Conservation (phyloP, 2,113 vertebrate genomes). For the Serinus canaria region DNA sequence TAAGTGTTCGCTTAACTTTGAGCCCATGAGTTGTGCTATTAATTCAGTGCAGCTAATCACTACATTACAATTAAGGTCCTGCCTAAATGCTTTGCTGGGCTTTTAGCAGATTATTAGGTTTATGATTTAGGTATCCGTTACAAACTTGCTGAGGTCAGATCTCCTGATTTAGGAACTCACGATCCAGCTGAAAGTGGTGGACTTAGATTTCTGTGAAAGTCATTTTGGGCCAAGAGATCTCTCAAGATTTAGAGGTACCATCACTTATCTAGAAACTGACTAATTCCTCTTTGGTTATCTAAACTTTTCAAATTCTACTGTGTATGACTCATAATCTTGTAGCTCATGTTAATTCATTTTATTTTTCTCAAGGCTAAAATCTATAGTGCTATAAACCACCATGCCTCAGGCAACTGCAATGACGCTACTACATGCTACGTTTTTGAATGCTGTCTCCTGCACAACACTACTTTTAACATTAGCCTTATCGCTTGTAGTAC, state of each 20-base stretch:
- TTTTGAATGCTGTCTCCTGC: not conserved
- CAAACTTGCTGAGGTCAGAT: not conserved
- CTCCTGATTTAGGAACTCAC: not conserved
- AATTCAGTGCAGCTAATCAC: not conserved
- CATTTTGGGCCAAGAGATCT: not conserved
- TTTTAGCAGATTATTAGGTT: not conserved
- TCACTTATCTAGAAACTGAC: not conserved
- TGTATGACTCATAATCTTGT: not conserved
- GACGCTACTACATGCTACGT: not conserved
- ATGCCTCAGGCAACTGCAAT: not conserved
- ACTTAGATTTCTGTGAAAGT: not conserved
- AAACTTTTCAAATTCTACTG: not conserved
- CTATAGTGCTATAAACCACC: not conserved
- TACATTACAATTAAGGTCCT: not conserved
- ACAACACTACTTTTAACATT: not conserved
- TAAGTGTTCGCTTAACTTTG: not conserved
- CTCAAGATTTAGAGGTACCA: not conserved
- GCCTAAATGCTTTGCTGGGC: not conserved
- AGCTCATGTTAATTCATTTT: not conserved
- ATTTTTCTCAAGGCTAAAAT: not conserved
- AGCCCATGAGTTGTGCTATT: not conserved
- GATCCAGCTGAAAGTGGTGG: not conserved
- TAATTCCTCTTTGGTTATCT: not conserved
- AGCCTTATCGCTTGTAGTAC: not conserved
- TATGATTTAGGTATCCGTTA: not conserved